phyloP scores from a whole-genome alignment of 2,797 vertebrate genomes.

The Bothrops alternatus region DNA sequence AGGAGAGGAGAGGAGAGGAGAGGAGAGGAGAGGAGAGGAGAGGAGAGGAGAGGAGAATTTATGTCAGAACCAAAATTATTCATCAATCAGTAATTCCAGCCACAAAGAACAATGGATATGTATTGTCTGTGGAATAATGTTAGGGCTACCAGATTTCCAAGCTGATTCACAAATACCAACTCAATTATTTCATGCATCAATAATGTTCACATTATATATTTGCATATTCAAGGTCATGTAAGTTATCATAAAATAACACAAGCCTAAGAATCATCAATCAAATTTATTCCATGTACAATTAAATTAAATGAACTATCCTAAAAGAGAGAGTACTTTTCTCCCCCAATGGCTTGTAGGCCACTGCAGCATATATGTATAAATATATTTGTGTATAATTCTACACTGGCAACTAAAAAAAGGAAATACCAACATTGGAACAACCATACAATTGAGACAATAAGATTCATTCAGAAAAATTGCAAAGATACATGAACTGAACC shows the following conservation, averaged over 20 bases:
- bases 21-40: slow-evolving; percentile 35
- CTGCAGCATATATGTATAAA: neutral
- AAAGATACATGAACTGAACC: neutral
- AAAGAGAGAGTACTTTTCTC: neutral
- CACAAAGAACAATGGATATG: slow-evolving; percentile 38
- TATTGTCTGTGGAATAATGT: slow-evolving; percentile 14
- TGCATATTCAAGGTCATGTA: neutral
- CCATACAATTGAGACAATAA: neutral
- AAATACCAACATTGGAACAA: neutral
- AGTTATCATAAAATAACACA: neutral
- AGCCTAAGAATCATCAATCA: neutral
- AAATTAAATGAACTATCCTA: neutral
- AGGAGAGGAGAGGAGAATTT: neutral
- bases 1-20: slow-evolving; percentile 35
- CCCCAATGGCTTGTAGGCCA: too few species aligned
- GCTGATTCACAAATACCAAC: neutral
- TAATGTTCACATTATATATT: neutral
- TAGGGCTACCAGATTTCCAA: neutral
- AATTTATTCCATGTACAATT: too few species aligned
- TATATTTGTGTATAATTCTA: neutral
- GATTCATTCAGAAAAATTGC: neutral
- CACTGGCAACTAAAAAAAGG: neutral
- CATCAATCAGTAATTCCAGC: neutral
- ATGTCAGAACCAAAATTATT: slow-evolving; percentile 14
- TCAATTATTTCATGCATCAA: neutral